A percentile compares a stretch with the other conserved stretches of the same genome.
Evolutionary conservation across 2,113 vertebrate species (phyloP).

Genomic region (Pelvicachromis taeniatus): DNA sequence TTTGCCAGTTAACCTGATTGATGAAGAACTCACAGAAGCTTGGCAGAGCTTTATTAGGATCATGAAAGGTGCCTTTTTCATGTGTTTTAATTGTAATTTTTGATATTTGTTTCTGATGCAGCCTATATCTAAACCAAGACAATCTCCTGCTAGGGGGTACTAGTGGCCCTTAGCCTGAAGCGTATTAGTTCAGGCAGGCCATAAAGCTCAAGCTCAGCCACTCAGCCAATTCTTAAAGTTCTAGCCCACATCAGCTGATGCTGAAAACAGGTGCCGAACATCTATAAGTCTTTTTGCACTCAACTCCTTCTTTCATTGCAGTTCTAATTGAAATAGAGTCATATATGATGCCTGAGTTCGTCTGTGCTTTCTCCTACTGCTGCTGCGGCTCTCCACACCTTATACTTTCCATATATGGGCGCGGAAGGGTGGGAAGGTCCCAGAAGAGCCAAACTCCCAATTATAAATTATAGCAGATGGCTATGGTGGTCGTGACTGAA

Average conservation of each 20-base stretch:
- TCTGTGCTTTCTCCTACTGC: not conserved
- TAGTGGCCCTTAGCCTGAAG: not conserved
- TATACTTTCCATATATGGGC: not conserved
- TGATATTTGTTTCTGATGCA: not conserved
- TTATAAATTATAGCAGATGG: not conserved
- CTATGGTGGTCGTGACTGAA: not conserved
- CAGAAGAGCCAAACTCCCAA: not conserved
- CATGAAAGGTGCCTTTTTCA: not conserved
- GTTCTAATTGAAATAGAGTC: not conserved
- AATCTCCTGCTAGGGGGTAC: no score
- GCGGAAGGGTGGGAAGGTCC: not conserved
- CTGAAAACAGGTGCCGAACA: not conserved
- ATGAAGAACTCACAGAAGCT: not conserved
- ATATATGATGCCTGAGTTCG: not conserved
- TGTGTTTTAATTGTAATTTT: not conserved
- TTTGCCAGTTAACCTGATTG: not conserved
- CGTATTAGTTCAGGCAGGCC: not conserved
- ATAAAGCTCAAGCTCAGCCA: not conserved
- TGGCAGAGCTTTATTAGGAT: not conserved
- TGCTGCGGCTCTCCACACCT: not conserved
- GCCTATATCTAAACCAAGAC: not conserved
- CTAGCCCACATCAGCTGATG: not conserved
- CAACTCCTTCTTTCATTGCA: not conserved
- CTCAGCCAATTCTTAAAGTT: not conserved
- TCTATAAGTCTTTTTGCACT: not conserved